These are phyloP conservation scores for Ceratitis capitata DNA, from an alignment of 1,140 invertebrate species.

Conservation along the genomic window DNA sequence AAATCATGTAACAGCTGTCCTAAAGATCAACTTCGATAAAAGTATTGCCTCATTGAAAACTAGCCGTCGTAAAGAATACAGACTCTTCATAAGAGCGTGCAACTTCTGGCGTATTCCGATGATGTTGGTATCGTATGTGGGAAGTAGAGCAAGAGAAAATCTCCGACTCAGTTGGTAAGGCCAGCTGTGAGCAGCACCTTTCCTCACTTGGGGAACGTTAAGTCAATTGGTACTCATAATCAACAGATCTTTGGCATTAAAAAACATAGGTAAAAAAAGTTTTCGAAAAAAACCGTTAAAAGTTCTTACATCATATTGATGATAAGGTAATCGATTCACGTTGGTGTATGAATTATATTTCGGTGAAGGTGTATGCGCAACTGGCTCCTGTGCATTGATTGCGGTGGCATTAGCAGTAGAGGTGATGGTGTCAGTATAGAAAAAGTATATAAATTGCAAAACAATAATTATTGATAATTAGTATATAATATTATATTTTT, in stretches of 20 bases:
- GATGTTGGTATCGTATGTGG: no score
- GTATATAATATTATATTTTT: background rate
- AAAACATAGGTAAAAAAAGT: background rate
- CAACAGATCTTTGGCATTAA: background rate
- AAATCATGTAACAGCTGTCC: no score
- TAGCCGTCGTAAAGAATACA: no score
- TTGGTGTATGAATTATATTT: slow-evolving; percentile 62
- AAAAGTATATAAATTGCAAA: slow-evolving; percentile 26
- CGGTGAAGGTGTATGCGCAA: slow-evolving; percentile 57
- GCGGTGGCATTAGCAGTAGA: no score
- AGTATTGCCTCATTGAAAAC: no score
- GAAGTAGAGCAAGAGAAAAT: no score
- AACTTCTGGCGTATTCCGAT: no score
- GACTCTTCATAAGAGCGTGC: no score
- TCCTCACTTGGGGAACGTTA: no score
- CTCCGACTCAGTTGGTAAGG: no score
- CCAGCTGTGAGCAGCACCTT: no score
- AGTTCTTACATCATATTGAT: slow-evolving; percentile 64
- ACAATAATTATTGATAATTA: background rate
- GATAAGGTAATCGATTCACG: slow-evolving; percentile 61
- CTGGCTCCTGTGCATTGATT: slow-evolving; percentile 53
- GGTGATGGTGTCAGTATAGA: background rate
- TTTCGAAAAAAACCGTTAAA: background rate
- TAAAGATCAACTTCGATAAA: no score
- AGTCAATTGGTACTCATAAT: background rate